Evolutionary conservation across 2,888 invertebrate genomes (phyloP), one percentile per base, ranked within the genome.

Genomic region (Lepas anatifera): DNA sequence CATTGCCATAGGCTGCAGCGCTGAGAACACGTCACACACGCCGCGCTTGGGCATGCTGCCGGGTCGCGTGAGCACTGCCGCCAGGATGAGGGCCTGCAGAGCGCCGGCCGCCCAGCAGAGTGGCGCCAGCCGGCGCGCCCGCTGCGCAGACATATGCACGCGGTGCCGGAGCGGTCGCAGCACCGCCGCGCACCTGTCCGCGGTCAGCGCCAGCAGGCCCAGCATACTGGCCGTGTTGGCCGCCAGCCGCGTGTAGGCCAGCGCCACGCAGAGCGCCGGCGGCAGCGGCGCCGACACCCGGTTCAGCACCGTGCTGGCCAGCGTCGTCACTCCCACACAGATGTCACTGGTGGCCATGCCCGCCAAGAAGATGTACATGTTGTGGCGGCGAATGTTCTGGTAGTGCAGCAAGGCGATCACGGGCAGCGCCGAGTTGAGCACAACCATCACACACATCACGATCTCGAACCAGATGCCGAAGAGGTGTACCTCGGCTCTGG

Each of bases 201-300:
- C 58, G 7, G 58, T 58, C 32, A 58, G 58, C 35, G 58, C 58
- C 58, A 58, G 58, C 58, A 58, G 58, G 35, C 58, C 58, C 18
- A 58, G 58, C 58, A 58, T 58, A 35, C 58, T 58, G 58, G 58
- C 58, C 35, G 35, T 35, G 58, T 58, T 58, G 58, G 58, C 58
- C 32, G 58, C 58, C 58, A 58, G 58, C 58, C 58, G 58, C 2
- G 22, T 2, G 58, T 35, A 58, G 58, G 8, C 22, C 22, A 58
- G 18, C 32, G 35, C 2, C 35, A 58, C 58, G 58, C 58, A 58
- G 58, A 35, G 18, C 1, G 58, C 58, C 58, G 58, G 58, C 35
- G 58, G 22, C 58, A 18, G 18, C 22, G 32, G 18, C 32, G 22
- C 58, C 18, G 11, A 29, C 35, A 58, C 32, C 32, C 22, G 58